These are phyloP conservation scores for Cylloceria caligata DNA, from an alignment of 2,888 invertebrate species.

Conservation along the genomic window DNA sequence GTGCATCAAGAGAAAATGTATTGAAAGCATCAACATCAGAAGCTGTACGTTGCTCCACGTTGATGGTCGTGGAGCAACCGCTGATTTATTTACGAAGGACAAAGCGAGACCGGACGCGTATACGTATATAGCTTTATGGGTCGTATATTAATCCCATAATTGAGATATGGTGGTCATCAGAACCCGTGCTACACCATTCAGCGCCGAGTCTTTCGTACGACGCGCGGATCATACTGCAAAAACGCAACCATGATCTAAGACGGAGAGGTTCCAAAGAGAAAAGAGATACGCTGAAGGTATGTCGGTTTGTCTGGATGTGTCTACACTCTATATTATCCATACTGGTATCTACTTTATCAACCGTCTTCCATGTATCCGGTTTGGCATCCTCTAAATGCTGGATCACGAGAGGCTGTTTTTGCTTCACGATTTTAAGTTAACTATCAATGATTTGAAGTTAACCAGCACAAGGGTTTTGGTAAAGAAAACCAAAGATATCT, in stretches of 20 bases:
- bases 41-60: conserved; percentile 20
- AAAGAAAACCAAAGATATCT: too few relatives aligned
- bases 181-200: neutral
- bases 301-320: neutral
- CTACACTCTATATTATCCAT: neutral
- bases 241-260: conserved; percentile 64
- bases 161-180: conserved; percentile 79
- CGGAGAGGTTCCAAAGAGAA: conserved; percentile 10
- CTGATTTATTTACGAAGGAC: conserved; percentile 51
- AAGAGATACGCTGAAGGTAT: neutral
- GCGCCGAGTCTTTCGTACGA: neutral
- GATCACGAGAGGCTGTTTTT: too few relatives aligned
- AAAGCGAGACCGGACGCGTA: conserved; percentile 60
- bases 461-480: too few relatives aligned
- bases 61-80: conserved; percentile 32
- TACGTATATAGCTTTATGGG: conserved; percentile 79
- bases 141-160: conserved; percentile 83
- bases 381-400: too few relatives aligned
- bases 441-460: too few relatives aligned
- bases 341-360: too few relatives aligned
- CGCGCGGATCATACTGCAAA: conserved; percentile 70
- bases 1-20: conserved; percentile 33
- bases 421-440: too few relatives aligned
- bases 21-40: conserved; percentile 21
- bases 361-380: too few relatives aligned